These are phyloP conservation scores for Esox masquinongy DNA, from an alignment of 2,797 vertebrate species.

Conservation along the genomic window DNA sequence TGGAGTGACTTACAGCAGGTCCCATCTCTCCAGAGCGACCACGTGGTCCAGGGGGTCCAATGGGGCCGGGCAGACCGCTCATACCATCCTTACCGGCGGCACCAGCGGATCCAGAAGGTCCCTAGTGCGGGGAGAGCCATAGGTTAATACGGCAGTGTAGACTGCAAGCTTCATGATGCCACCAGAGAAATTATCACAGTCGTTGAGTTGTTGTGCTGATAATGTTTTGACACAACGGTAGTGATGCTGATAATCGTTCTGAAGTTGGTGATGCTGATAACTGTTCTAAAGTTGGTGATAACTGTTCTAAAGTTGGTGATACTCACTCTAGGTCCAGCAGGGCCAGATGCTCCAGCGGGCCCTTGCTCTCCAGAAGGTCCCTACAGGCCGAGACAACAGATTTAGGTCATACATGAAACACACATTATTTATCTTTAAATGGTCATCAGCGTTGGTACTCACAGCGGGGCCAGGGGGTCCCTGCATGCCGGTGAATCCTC, in stretches of 20 bases:
- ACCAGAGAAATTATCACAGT: neutral
- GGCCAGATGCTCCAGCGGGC: conserved; percentile 90
- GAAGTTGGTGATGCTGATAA: no score
- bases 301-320: neutral
- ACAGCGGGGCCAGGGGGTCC: conserved; percentile 91
- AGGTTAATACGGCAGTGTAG: neutral
- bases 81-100: conserved; percentile 91
- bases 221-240: no score
- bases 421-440: neutral
- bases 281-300: neutral
- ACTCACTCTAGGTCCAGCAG: conserved; percentile 93
- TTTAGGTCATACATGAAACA: neutral
- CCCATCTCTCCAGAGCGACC: conserved; percentile 94
- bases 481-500: conserved; percentile 97
- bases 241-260: no score
- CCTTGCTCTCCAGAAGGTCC: conserved; percentile 90
- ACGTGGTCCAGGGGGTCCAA: conserved; percentile 94
- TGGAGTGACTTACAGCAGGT: conserved; percentile 81
- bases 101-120: conserved; percentile 88
- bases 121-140: conserved; percentile 67
- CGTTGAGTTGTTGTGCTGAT: neutral
- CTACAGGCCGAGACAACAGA: conserved; percentile 60
- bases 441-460: conserved; percentile 56
- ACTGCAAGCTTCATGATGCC: neutral
- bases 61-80: conserved; percentile 91